phyloP scores from a whole-genome alignment of 2,797 vertebrate genomes.

The Pampus argenteus region DNA sequence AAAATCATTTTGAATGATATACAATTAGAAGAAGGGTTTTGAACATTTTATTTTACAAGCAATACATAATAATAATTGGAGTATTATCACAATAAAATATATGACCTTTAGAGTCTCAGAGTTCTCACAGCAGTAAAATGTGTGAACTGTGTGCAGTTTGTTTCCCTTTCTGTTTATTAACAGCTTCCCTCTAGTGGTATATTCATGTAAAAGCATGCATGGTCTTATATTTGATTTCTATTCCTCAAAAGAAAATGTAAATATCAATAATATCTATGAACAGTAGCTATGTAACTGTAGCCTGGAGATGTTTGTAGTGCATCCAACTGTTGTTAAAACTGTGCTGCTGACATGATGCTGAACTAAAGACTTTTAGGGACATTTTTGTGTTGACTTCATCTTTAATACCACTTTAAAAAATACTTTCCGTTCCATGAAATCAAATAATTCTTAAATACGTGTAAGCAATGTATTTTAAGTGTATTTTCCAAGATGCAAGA shows the following conservation, averaged over 20 bases:
- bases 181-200: slow-evolving; percentile 64
- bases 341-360: slow-evolving; percentile 27
- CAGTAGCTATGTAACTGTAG: background rate
- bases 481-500: background rate
- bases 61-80: no score
- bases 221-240: background rate
- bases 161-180: slow-evolving; percentile 13
- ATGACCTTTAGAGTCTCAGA: no score
- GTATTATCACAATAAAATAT: no score
- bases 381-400: background rate
- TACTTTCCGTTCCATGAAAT: background rate
- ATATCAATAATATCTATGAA: background rate
- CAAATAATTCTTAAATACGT: background rate
- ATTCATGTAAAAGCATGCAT: background rate
- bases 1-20: no score
- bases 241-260: background rate
- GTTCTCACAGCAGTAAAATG: no score
- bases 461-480: no score
- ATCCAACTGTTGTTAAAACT: background rate
- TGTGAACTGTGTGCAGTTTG: background rate
- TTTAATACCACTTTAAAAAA: background rate
- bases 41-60: no score
- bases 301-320: background rate
- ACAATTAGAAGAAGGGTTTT: no score
- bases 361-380: background rate